Evolutionary conservation across 2,888 invertebrate species (phyloP).

Genomic region (Drosophila stalkeri): DNA sequence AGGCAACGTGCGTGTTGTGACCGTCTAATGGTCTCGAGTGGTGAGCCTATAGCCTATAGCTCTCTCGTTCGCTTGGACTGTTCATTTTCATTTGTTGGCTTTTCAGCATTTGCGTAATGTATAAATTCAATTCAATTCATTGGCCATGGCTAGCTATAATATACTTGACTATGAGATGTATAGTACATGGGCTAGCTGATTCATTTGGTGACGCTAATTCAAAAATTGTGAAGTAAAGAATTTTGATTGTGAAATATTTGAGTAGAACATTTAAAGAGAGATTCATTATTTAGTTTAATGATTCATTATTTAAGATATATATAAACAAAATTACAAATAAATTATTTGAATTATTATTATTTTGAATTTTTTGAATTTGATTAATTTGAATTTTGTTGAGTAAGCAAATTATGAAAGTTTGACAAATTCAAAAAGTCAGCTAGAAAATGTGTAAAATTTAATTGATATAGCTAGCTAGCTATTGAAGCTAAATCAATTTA

Average conservation of each 20-base stretch:
- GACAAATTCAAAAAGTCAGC: not conserved
- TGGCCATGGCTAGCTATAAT: slow-evolving; percentile 9
- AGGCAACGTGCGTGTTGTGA: slow-evolving; percentile 55
- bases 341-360: not conserved
- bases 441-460: not conserved
- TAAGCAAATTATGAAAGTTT: too few relatives aligned
- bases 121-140: slow-evolving; percentile 73
- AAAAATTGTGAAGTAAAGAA: too few relatives aligned
- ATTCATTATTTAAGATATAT: not conserved
- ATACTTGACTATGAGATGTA: not conserved
- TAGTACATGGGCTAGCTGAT: not conserved
- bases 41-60: slow-evolving; percentile 10
- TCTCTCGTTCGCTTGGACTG: slow-evolving; percentile 30
- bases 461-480: not conserved
- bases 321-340: not conserved
- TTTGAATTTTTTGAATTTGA: not conserved
- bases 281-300: not conserved
- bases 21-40: slow-evolving; percentile 39
- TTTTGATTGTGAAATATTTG: too few relatives aligned
- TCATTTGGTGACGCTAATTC: not conserved
- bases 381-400: not conserved
- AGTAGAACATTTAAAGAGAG: too few relatives aligned
- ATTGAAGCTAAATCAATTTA: not conserved
- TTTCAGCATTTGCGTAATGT: slow-evolving; percentile 59
- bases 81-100: slow-evolving; percentile 61